Conservation (phyloP, 1,140 invertebrate species). For the Macrobrachium rosenbergii region DNA sequence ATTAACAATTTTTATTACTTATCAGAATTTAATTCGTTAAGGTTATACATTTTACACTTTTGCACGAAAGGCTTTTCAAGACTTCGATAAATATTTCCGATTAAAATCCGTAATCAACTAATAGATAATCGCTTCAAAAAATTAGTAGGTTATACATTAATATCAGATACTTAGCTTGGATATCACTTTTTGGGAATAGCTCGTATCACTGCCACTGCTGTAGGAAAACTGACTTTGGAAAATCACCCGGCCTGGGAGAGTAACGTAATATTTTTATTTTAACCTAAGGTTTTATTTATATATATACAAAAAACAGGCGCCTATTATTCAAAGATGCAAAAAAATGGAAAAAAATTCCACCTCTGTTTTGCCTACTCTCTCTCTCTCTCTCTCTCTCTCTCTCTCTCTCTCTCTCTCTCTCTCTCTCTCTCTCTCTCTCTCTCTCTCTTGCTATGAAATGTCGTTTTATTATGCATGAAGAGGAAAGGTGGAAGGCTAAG, state of each 20-base stretch:
- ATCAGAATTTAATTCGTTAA: too few species aligned
- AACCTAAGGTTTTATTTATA: too few species aligned
- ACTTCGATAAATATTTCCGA: too few species aligned
- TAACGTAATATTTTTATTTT: background rate
- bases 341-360: background rate
- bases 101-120: too few species aligned
- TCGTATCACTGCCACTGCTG: slow-evolving; percentile 48
- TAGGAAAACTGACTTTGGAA: slow-evolving; percentile 43
- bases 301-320: too few species aligned
- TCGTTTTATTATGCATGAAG: slow-evolving; percentile 59
- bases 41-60: too few species aligned
- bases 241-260: background rate
- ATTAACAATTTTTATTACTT: too few species aligned
- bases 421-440: slow-evolving; percentile 9
- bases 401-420: slow-evolving; percentile 7
- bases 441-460: slow-evolving; percentile 32
- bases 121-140: too few species aligned
- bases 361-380: slow-evolving; percentile 50
- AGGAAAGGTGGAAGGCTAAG: background rate
- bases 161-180: too few species aligned
- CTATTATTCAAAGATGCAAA: background rate
- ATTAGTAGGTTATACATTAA: too few species aligned
- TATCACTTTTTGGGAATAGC: background rate
- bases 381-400: slow-evolving; percentile 1
- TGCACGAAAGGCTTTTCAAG: too few species aligned